These are phyloP conservation scores for Megamerina dolium DNA, from an alignment of 2,888 invertebrate species.

Conservation along the genomic window DNA sequence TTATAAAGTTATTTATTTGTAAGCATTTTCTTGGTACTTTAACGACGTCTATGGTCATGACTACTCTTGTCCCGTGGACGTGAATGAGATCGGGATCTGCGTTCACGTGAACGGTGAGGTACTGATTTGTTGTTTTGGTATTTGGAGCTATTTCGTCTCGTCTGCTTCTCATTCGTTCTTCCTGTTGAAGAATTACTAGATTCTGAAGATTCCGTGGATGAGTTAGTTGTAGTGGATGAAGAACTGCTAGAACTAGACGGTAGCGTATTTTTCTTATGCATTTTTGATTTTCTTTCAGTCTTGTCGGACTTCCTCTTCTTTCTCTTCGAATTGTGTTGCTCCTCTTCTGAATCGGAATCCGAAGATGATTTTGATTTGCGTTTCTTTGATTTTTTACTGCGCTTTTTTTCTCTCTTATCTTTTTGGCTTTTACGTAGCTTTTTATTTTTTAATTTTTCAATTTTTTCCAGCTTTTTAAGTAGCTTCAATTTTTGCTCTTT, in stretches of 20 bases:
- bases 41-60: too few species aligned
- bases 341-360: slow-evolving; percentile 14
- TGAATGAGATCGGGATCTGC: background rate
- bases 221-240: background rate
- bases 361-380: slow-evolving; percentile 20
- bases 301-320: background rate
- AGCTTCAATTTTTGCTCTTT: slow-evolving; percentile 87
- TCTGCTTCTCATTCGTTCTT: slow-evolving; percentile 5
- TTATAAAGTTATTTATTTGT: too few species aligned
- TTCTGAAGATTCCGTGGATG: too few species aligned
- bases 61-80: background rate
- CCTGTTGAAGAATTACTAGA: background rate
- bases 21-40: too few species aligned
- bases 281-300: too few species aligned
- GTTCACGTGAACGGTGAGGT: background rate
- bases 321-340: background rate
- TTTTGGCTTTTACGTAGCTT: slow-evolving; percentile 31
- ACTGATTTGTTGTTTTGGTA: background rate
- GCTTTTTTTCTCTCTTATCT: slow-evolving; percentile 38
- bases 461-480: slow-evolving; percentile 69
- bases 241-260: background rate
- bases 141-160: background rate
- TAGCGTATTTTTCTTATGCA: background rate
- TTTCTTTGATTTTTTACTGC: slow-evolving; percentile 22
- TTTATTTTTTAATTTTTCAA: slow-evolving; percentile 52